These are phyloP conservation scores for Caranx ignobilis DNA, from an alignment of 2,113 vertebrate species.

Conservation along the genomic window DNA sequence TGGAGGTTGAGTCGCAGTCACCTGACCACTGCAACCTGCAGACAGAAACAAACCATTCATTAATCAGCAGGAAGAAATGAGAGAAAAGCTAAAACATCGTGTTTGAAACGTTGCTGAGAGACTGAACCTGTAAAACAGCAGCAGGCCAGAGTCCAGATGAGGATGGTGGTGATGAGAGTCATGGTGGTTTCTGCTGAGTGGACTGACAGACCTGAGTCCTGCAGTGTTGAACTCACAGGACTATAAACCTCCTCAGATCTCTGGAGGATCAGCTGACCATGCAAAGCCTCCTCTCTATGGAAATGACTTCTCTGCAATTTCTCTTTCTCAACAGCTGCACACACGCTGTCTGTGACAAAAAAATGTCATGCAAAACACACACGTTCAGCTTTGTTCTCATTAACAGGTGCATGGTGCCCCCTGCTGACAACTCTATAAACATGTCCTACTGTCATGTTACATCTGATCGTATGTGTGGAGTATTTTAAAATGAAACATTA, in stretches of 20 bases:
- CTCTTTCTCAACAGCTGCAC: too few relatives aligned
- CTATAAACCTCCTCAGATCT: constrained; percentile 60
- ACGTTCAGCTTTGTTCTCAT: neutral
- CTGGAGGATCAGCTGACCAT: constrained; percentile 57
- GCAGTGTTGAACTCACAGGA: constrained; percentile 44
- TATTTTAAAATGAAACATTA: too few relatives aligned
- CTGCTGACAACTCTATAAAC: too few relatives aligned
- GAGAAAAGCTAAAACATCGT: constrained; percentile 28
- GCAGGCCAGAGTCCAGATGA: constrained; percentile 55
- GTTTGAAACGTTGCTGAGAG: constrained; percentile 7
- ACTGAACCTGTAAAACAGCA: constrained; percentile 37
- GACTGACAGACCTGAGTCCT: constrained; percentile 20
- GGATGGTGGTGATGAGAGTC: constrained; percentile 56
- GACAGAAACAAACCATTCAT: constrained; percentile 33
- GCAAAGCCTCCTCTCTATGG: constrained; percentile 54
- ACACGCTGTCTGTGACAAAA: too few relatives aligned
- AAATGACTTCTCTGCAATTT: constrained; percentile 27
- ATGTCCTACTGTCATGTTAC: too few relatives aligned
- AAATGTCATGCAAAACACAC: too few relatives aligned
- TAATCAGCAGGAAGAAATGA: neutral
- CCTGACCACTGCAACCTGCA: constrained; percentile 62
- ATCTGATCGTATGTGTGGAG: too few relatives aligned
- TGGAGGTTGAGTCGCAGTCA: constrained; percentile 66
- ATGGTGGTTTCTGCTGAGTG: constrained; percentile 49
- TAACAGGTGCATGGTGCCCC: too few relatives aligned